phyloP scores from a whole-genome alignment of 2,113 vertebrate genomes.

The Himantopus leucocephalus region DNA sequence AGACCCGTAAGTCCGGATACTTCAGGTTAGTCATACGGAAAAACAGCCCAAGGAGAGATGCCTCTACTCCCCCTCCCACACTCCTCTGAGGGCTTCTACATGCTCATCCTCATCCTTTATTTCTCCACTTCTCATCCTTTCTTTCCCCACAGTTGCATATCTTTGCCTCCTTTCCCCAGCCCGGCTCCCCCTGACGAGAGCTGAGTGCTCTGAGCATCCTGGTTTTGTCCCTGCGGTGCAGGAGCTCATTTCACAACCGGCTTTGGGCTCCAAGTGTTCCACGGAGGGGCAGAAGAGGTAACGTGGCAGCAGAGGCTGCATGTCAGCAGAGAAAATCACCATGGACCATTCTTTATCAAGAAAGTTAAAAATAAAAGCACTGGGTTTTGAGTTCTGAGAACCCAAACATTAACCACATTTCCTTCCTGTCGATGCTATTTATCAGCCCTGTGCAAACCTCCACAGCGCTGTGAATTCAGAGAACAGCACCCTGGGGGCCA shows the following conservation, averaged over 20 bases:
- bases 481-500: background rate
- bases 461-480: background rate
- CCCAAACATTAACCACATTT: background rate
- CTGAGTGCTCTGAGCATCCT: background rate
- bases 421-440: background rate
- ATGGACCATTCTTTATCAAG: background rate
- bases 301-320: background rate
- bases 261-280: background rate
- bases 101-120: background rate
- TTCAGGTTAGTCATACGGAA: background rate
- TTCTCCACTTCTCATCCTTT: background rate
- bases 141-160: background rate
- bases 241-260: background rate
- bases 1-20: no score
- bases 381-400: background rate
- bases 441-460: background rate
- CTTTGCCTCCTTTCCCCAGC: background rate
- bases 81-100: background rate
- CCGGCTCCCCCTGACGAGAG: accelerated
- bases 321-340: background rate
- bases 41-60: background rate
- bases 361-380: background rate
- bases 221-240: background rate
- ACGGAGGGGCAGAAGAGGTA: background rate
- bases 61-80: background rate